A percentile compares a stretch with the other conserved stretches of the same genome.
phyloP scores from a whole-genome alignment of 2,113 vertebrate genomes.

The Lampris megalopsis region DNA sequence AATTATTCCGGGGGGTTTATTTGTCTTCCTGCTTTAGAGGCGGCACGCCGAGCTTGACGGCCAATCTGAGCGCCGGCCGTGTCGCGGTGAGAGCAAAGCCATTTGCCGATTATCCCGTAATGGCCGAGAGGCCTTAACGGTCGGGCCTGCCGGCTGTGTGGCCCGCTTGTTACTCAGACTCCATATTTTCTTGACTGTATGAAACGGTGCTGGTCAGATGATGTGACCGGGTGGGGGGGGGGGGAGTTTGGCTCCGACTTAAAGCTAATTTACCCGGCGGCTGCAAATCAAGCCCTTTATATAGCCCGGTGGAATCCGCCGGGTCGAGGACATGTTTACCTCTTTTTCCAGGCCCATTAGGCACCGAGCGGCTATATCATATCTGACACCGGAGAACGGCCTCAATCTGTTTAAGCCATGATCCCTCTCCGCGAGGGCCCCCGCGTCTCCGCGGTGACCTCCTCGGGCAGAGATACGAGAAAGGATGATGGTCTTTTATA shows the following conservation, averaged over 20 bases:
- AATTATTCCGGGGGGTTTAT: slow-evolving; percentile 82
- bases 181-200: slow-evolving; percentile 9
- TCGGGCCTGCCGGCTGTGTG: slow-evolving; percentile 4
- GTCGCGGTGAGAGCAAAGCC: slow-evolving; percentile 64
- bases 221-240: background rate
- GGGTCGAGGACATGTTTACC: slow-evolving; percentile 78
- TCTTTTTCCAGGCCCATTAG: slow-evolving; percentile 80
- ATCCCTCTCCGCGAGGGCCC: slow-evolving; percentile 65
- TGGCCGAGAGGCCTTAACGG: slow-evolving; percentile 46
- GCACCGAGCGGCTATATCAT: slow-evolving; percentile 78
- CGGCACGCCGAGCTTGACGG: slow-evolving; percentile 73
- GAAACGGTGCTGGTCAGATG: slow-evolving; percentile 39
- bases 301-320: slow-evolving; percentile 75
- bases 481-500: slow-evolving; percentile 65
- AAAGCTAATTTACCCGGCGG: slow-evolving; percentile 43
- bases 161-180: slow-evolving; percentile 55
- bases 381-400: slow-evolving; percentile 74
- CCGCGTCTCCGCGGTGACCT: slow-evolving; percentile 57
- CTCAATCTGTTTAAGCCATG: slow-evolving; percentile 80
- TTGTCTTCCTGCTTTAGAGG: slow-evolving; percentile 81
- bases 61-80: slow-evolving; percentile 69
- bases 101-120: slow-evolving; percentile 73
- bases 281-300: slow-evolving; percentile 76
- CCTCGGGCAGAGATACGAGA: slow-evolving; percentile 54
- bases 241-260: slow-evolving; percentile 44